Percentiles rank a stretch among this genome's conserved stretches.
Evolutionary conservation across 2,113 vertebrate species (phyloP).

Genomic region (Vidua chalybeata): DNA sequence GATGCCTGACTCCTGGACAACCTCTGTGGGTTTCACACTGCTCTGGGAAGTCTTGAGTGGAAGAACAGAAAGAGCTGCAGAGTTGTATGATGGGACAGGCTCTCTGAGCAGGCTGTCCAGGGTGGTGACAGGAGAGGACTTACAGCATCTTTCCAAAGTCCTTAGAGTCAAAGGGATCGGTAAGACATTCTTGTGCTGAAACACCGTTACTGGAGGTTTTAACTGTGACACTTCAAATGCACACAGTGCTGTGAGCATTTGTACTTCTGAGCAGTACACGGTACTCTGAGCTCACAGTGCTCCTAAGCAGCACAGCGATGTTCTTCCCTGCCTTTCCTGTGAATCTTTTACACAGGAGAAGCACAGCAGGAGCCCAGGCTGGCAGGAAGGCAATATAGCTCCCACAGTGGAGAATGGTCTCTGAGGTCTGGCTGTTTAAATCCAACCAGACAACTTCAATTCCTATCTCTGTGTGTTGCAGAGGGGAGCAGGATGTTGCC

Average conservation of each 20-base stretch:
- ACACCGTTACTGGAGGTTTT: background rate
- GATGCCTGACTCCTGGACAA: background rate
- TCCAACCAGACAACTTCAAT: background rate
- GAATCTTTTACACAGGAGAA: background rate
- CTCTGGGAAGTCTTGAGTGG: background rate
- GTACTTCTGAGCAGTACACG: background rate
- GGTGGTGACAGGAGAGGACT: background rate
- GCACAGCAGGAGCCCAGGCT: background rate
- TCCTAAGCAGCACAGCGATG: background rate
- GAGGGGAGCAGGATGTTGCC: background rate
- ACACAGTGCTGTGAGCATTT: background rate
- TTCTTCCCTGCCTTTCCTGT: background rate
- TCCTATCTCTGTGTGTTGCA: background rate
- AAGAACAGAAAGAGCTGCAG: background rate
- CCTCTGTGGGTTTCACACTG: background rate
- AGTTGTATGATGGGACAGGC: fast-evolving
- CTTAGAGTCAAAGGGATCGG: background rate
- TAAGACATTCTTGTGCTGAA: background rate
- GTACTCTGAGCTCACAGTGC: background rate
- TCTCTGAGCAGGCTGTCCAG: background rate
- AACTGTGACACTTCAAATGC: background rate
- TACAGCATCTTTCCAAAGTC: background rate
- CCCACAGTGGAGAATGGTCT: background rate
- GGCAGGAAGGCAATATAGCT: background rate
- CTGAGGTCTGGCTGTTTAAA: background rate